A percentile compares a stretch with the other conserved stretches of the same genome.
phyloP scores from a whole-genome alignment of 2,888 invertebrate species.

The Liopterus haemorrhoidalis region DNA sequence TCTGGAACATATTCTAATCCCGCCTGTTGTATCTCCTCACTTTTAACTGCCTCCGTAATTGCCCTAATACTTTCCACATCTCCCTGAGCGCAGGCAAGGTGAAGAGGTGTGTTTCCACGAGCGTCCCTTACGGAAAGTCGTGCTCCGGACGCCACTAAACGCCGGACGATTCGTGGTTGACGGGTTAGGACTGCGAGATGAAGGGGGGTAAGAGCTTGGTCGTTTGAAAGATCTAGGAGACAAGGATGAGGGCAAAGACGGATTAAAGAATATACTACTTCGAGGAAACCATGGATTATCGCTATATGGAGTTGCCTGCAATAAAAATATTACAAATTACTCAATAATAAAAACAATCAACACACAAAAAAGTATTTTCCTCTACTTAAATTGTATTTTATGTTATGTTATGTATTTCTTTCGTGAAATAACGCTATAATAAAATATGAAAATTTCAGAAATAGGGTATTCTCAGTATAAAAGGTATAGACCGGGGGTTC shows the following conservation, averaged over 20 bases:
- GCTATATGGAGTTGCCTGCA: slow-evolving; percentile 80
- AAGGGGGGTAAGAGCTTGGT: slow-evolving; percentile 73
- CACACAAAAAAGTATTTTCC: too few relatives aligned
- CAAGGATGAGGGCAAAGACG: slow-evolving; percentile 70
- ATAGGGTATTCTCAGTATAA: too few relatives aligned
- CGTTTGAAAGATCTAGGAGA: slow-evolving; percentile 73
- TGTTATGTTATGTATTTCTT: too few relatives aligned
- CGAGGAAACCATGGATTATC: slow-evolving; percentile 67
- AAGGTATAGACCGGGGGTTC: too few relatives aligned
- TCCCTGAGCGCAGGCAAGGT: slow-evolving; percentile 70
- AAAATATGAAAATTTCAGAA: too few relatives aligned
- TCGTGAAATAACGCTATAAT: too few relatives aligned
- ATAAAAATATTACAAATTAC: too few relatives aligned
- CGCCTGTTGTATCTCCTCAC: slow-evolving; percentile 43
- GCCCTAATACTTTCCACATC: slow-evolving; percentile 66
- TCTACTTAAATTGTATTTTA: too few relatives aligned
- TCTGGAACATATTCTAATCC: slow-evolving; percentile 37
- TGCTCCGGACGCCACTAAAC: slow-evolving; percentile 76
- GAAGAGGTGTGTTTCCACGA: slow-evolving; percentile 79
- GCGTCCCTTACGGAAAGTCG: slow-evolving; percentile 59
- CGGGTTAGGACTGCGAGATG: slow-evolving; percentile 78
- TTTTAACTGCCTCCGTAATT: slow-evolving; percentile 62
- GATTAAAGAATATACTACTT: slow-evolving; percentile 69
- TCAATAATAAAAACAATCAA: too few relatives aligned
- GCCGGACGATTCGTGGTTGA: slow-evolving; percentile 67